Evolutionary conservation across 2,797 vertebrate species (phyloP).

Genomic region (Amazona finschi): DNA sequence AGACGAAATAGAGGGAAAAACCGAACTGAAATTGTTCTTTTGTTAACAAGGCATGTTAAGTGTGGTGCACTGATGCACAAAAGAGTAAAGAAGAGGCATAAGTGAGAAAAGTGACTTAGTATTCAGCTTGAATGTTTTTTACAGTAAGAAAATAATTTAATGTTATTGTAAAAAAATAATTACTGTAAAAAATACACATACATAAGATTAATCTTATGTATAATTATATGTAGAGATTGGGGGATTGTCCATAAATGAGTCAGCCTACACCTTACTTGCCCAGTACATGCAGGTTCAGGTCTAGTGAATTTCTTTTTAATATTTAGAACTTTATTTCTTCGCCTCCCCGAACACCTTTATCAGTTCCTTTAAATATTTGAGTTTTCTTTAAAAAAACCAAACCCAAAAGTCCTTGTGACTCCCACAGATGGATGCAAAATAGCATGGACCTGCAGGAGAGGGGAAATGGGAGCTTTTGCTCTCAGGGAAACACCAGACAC

Average conservation of each 20-base stretch:
- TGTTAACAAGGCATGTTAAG: neutral
- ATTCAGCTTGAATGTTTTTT: neutral
- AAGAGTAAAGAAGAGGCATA: neutral
- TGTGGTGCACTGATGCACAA: neutral
- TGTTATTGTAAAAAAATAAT: neutral
- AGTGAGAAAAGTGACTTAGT: neutral
- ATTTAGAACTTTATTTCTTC: neutral
- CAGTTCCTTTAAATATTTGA: neutral
- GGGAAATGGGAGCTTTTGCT: neutral
- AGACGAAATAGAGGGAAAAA: neutral
- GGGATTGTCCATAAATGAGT: neutral
- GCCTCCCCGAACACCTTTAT: neutral
- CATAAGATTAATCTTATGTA: neutral
- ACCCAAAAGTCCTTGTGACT: neutral
- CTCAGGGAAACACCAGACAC: neutral
- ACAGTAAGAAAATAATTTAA: neutral
- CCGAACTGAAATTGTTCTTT: neutral
- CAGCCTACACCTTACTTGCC: neutral
- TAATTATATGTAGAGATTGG: neutral
- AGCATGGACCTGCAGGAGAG: accelerated
- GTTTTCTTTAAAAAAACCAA: neutral
- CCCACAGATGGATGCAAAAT: neutral
- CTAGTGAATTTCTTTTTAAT: neutral
- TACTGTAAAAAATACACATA: neutral
- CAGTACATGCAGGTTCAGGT: neutral